Conservation (phyloP, 2,888 invertebrate species). For the Apodemia zela region DNA sequence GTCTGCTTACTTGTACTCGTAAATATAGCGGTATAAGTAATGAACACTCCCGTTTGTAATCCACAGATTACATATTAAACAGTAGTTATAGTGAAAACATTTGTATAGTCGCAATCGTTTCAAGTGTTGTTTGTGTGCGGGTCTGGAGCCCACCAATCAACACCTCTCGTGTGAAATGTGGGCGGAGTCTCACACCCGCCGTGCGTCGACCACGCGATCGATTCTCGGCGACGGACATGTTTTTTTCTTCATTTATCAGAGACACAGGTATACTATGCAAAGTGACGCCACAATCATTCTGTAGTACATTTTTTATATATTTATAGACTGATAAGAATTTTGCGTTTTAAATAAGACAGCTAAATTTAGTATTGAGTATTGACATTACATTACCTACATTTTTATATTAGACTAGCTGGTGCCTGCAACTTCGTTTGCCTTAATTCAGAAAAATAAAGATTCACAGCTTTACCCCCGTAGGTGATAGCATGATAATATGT, state of each 20-base stretch:
- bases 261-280: constrained; percentile 8
- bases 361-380: too few species aligned
- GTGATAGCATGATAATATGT: too few species aligned
- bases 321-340: not conserved
- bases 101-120: constrained; percentile 6
- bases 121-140: constrained; percentile 33
- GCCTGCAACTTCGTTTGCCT: too few species aligned
- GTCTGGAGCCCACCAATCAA: constrained; percentile 62
- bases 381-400: too few species aligned
- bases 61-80: not conserved
- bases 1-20: too few species aligned
- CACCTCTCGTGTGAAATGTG: constrained; percentile 73
- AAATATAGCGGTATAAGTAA: too few species aligned
- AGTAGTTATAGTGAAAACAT: not conserved
- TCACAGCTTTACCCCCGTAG: too few species aligned
- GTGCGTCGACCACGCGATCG: constrained; percentile 49
- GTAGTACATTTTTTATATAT: not conserved
- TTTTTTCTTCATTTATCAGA: constrained; percentile 22
- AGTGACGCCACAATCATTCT: not conserved
- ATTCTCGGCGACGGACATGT: constrained; percentile 39
- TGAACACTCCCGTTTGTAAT: not conserved
- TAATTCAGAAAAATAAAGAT: too few species aligned
- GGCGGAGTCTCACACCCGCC: constrained; percentile 66
- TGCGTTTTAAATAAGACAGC: too few species aligned
- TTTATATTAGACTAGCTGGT: too few species aligned